Evolutionary conservation across 2,113 vertebrate species (phyloP).

Genomic region (Chlorocebus sabaeus): DNA sequence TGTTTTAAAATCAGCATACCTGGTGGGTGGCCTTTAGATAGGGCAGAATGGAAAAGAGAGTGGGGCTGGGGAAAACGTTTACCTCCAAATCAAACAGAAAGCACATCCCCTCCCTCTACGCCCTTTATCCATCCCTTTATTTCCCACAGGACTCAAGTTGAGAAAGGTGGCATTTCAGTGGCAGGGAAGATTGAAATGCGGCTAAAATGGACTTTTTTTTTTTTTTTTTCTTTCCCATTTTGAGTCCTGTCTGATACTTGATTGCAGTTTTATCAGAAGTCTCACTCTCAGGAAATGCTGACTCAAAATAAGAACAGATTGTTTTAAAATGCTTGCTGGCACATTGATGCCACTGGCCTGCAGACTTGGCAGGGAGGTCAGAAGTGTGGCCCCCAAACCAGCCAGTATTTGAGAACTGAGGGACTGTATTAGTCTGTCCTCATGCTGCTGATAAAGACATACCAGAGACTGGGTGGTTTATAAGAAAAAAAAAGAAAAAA

Average conservation of each 20-base stretch:
- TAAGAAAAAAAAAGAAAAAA: too few relatives aligned
- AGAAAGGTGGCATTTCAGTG: constrained; percentile 75
- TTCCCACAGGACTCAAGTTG: constrained; percentile 81
- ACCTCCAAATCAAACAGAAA: constrained; percentile 15
- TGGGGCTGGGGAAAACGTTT: constrained; percentile 44
- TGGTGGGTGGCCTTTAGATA: constrained; percentile 65
- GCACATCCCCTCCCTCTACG: constrained; percentile 74
- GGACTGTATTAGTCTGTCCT: neutral
- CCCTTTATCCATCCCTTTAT: constrained; percentile 76
- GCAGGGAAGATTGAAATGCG: constrained; percentile 79
- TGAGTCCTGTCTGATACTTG: constrained; percentile 76
- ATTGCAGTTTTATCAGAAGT: constrained; percentile 75
- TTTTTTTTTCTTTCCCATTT: constrained; percentile 69
- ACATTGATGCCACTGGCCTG: constrained; percentile 71
- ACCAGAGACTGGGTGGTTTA: too few relatives aligned
- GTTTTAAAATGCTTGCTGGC: constrained; percentile 77
- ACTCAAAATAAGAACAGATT: constrained; percentile 76
- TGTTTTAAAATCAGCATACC: constrained; percentile 70
- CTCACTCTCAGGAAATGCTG: constrained; percentile 74
- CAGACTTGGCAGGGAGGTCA: constrained; percentile 19
- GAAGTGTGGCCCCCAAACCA: neutral
- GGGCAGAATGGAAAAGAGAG: constrained; percentile 77
- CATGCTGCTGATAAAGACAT: too few relatives aligned
- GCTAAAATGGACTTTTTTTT: constrained; percentile 80
- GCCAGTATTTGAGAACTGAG: constrained; percentile 32